Percentiles rank a stretch among this genome's conserved stretches.
Evolutionary conservation across 2,888 invertebrate species (phyloP).

Genomic region (Pogonocherus hispidulus): DNA sequence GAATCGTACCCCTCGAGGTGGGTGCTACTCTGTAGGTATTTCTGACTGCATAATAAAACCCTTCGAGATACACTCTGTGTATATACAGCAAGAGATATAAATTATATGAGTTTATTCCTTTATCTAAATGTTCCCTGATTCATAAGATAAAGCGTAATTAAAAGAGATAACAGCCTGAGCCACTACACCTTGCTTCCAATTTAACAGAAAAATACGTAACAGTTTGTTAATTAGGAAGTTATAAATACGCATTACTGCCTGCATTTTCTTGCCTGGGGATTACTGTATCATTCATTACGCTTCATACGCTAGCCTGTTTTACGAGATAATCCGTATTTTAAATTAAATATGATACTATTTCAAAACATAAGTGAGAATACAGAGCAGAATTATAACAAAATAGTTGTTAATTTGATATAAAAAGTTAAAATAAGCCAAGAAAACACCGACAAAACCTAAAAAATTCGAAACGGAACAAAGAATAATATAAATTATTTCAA

Average conservation of each 20-base stretch:
- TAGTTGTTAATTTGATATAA: neutral
- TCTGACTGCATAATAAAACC: no score
- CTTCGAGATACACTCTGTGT: neutral
- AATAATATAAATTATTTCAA: neutral
- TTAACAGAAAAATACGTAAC: neutral
- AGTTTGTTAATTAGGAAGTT: neutral
- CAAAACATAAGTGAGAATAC: neutral
- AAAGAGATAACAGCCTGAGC: no score
- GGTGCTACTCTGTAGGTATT: no score
- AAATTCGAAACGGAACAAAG: neutral
- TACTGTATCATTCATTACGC: neutral
- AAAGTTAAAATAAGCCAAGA: neutral
- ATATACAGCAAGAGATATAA: constrained; percentile 1
- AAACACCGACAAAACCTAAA: neutral
- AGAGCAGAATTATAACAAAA: neutral
- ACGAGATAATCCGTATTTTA: neutral
- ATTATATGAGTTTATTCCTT: no score
- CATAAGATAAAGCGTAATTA: no score
- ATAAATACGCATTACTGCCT: neutral
- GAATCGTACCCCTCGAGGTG: no score
- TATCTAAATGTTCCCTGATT: no score
- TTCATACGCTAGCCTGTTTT: no score
- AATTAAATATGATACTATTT: neutral
- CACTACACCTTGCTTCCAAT: no score
- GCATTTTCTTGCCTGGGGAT: neutral